phyloP scores from a whole-genome alignment of 2,888 invertebrate species.

The Eupithecia subumbrata region DNA sequence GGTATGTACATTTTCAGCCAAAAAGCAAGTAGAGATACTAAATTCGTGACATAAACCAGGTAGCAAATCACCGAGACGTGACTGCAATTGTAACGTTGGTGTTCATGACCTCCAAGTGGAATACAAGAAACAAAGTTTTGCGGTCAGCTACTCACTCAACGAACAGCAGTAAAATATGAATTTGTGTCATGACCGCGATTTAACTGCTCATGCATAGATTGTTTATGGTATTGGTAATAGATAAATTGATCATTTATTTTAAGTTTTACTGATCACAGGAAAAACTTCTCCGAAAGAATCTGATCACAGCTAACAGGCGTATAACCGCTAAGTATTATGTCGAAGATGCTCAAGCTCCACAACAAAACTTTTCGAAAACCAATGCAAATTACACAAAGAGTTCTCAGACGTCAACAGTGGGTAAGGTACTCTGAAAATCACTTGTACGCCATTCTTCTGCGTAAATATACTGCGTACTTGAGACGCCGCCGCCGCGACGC shows the following conservation, averaged over 20 bases:
- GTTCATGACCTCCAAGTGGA: slow-evolving; percentile 47
- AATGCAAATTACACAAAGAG: slow-evolving; percentile 5
- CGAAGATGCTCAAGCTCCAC: not conserved
- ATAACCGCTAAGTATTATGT: not conserved
- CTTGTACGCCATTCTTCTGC: slow-evolving; percentile 24
- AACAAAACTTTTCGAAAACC: not conserved
- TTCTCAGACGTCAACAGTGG: slow-evolving; percentile 14
- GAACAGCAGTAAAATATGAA: slow-evolving; percentile 50
- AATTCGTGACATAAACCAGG: slow-evolving; percentile 38
- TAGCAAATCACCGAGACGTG: slow-evolving; percentile 43
- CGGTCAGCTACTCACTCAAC: slow-evolving; percentile 52
- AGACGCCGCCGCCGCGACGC: slow-evolving; percentile 19
- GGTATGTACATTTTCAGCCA: slow-evolving; percentile 7
- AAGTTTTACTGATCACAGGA: not conserved
- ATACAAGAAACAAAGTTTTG: slow-evolving; percentile 49
- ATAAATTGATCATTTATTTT: not conserved
- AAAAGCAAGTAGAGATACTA: slow-evolving; percentile 26
- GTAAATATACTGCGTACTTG: slow-evolving; percentile 32
- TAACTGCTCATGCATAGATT: slow-evolving; percentile 20
- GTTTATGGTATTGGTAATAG: not conserved
- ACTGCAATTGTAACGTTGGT: slow-evolving; percentile 39
- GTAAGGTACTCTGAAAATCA: slow-evolving; percentile 17
- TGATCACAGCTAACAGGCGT: not conserved
- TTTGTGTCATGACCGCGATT: slow-evolving; percentile 54
- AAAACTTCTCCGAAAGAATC: not conserved